Percentiles rank a stretch among this genome's conserved stretches.
Conservation (phyloP, 2,797 vertebrate species). For the Chaetophractus vellerosus region DNA sequence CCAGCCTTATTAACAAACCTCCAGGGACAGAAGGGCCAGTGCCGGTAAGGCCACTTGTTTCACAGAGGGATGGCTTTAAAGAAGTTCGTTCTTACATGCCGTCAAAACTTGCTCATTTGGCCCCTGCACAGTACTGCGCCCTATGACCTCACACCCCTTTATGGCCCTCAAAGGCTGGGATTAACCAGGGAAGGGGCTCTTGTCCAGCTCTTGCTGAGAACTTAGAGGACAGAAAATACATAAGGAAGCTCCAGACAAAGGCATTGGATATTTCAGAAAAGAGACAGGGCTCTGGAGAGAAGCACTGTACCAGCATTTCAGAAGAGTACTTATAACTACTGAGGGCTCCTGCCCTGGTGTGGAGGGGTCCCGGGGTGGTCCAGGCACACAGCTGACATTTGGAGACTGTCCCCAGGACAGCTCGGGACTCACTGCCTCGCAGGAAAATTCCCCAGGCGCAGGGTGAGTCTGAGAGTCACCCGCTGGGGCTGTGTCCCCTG, state of each 20-base stretch:
- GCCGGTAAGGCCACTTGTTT: background rate
- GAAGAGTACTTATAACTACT: background rate
- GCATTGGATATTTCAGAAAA: background rate
- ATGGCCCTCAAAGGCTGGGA: background rate
- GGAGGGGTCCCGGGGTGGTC: background rate
- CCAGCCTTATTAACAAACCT: background rate
- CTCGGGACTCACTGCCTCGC: constrained; percentile 10
- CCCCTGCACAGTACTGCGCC: background rate
- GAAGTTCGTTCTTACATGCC: constrained; percentile 4
- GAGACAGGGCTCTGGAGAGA: background rate
- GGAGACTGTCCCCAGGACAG: constrained; percentile 1
- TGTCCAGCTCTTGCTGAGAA: background rate
- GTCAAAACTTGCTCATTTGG: background rate
- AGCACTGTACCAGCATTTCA: background rate
- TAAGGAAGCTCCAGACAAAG: constrained; percentile 13
- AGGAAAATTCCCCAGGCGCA: background rate
- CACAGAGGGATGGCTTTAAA: background rate
- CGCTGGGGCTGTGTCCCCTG: background rate
- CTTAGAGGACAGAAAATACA: background rate
- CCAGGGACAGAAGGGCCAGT: background rate
- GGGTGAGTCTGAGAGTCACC: constrained; percentile 49
- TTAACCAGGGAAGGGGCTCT: background rate
- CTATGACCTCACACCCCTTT: background rate
- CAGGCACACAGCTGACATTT: background rate
- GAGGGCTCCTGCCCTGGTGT: background rate